These are phyloP conservation scores for Platycercus adscitus DNA, from an alignment of 2,113 vertebrate species.

Conservation along the genomic window DNA sequence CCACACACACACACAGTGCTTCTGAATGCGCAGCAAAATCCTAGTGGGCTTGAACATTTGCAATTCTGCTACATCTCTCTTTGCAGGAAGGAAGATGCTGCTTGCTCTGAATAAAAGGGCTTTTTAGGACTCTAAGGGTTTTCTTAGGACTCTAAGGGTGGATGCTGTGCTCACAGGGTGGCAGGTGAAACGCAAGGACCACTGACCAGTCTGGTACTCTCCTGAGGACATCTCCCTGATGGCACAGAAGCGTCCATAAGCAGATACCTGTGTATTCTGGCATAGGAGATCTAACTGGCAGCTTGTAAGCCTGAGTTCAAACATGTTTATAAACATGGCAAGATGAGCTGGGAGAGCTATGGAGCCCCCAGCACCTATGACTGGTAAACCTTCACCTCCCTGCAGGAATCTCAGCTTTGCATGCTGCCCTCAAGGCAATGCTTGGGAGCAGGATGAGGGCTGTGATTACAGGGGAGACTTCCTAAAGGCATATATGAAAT, in stretches of 20 bases:
- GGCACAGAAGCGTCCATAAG: fast-evolving
- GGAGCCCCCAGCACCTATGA: background rate
- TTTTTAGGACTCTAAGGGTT: background rate
- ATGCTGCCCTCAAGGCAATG: background rate
- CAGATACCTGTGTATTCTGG: background rate
- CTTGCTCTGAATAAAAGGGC: background rate
- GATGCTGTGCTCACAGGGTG: fast-evolving
- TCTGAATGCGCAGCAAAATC: background rate
- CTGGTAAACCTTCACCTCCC: background rate
- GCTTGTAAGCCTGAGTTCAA: background rate
- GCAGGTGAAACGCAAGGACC: background rate
- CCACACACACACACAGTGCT: background rate
- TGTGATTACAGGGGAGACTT: background rate
- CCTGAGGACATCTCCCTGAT: background rate
- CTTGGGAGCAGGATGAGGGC: background rate
- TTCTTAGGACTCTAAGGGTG: background rate
- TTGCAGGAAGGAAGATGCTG: background rate
- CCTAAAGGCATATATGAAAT: background rate
- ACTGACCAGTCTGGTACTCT: background rate
- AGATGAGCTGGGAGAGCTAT: background rate
- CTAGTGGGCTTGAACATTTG: background rate
- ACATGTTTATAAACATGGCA: fast-evolving
- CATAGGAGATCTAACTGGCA: background rate
- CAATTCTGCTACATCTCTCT: background rate
- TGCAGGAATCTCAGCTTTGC: background rate